These are phyloP conservation scores for Thalpophila matura DNA, from an alignment of 2,888 invertebrate genomes.

Conservation along the genomic window DNA sequence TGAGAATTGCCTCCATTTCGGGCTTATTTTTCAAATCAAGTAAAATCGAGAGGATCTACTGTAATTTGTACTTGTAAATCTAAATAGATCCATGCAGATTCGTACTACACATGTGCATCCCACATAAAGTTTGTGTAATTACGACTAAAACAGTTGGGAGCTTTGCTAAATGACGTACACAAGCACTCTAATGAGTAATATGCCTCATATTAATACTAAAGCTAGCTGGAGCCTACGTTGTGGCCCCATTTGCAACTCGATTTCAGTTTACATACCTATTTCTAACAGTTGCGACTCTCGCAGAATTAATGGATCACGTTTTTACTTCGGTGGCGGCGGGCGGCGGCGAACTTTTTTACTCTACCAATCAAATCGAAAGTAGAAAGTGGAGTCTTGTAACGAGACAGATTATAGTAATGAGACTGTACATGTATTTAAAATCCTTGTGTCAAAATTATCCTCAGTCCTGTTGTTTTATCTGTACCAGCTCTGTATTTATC, in stretches of 20 bases:
- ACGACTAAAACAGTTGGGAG: conserved; percentile 34
- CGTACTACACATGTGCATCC: background rate
- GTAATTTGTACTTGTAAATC: background rate
- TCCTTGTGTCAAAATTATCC: background rate
- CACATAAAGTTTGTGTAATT: conserved; percentile 34
- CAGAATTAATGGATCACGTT: conserved; percentile 60
- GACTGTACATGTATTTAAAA: conserved; percentile 32
- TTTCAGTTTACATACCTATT: conserved; percentile 53
- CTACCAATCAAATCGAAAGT: conserved; percentile 47
- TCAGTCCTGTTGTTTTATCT: conserved; percentile 2
- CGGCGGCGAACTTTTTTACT: conserved; percentile 42
- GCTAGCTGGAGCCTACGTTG: conserved; percentile 39
- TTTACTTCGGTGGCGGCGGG: conserved; percentile 43
- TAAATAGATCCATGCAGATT: background rate
- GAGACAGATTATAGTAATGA: conserved; percentile 44
- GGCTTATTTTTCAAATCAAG: background rate
- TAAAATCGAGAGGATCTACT: background rate
- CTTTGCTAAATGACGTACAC: conserved; percentile 38
- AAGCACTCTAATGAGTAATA: conserved; percentile 38
- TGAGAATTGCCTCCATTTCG: conserved; percentile 9
- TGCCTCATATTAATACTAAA: conserved; percentile 43
- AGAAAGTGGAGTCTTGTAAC: conserved; percentile 44
- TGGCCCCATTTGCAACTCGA: conserved; percentile 58
- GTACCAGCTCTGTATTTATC: background rate
- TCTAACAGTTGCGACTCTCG: conserved; percentile 46